phyloP scores from a whole-genome alignment of 2,888 invertebrate genomes.

The Eurois occulta region DNA sequence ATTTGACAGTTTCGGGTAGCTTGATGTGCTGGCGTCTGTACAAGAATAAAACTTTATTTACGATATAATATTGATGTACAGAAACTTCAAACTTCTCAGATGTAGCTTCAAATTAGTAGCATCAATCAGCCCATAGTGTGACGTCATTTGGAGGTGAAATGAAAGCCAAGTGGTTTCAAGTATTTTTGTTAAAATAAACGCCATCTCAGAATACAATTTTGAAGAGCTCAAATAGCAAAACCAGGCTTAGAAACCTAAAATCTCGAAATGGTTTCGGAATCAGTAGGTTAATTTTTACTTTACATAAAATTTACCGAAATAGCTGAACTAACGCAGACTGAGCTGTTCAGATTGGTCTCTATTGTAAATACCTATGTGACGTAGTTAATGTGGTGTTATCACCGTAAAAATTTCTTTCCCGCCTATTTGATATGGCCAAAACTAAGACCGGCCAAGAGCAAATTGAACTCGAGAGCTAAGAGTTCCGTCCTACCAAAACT shows the following conservation, averaged over 20 bases:
- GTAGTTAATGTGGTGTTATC: slow-evolving; percentile 13
- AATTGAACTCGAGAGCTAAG: not conserved
- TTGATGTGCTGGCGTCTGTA: no score
- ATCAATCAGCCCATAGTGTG: no score
- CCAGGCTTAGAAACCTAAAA: not conserved
- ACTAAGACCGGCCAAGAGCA: not conserved
- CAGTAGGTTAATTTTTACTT: not conserved
- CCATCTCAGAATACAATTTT: not conserved
- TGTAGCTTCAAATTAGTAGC: no score
- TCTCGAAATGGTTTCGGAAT: not conserved
- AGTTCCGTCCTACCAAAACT: slow-evolving; percentile 4
- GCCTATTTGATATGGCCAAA: slow-evolving; percentile 11
- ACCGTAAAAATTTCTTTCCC: slow-evolving; percentile 12
- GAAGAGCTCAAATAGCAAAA: not conserved
- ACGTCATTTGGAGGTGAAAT: no score
- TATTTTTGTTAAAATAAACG: no score
- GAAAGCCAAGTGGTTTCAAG: no score
- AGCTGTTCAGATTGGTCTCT: not conserved
- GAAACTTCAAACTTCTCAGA: no score
- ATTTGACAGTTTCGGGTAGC: no score
- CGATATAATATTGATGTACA: no score
- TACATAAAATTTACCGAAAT: not conserved
- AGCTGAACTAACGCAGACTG: not conserved
- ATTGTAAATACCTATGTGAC: not conserved
- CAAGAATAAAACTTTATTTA: no score